Conservation (phyloP, 2,113 vertebrate species). For the Malurus cyaneus region DNA sequence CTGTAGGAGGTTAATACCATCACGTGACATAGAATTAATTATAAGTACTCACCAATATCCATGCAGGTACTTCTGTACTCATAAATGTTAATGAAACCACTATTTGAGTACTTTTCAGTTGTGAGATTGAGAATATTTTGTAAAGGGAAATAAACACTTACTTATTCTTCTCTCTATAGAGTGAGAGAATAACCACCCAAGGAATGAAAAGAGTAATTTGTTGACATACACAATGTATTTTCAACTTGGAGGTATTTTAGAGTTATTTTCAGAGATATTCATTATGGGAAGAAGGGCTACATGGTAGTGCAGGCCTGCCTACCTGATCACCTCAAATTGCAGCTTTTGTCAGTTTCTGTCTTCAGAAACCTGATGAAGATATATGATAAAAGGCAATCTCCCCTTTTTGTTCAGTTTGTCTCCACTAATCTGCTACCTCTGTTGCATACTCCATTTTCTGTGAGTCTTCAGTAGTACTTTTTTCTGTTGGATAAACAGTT, state of each 20-base stretch:
- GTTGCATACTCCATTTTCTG: neutral
- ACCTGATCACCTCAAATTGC: neutral
- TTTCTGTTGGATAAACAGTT: neutral
- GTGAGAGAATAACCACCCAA: neutral
- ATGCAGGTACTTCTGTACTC: neutral
- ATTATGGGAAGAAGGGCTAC: neutral
- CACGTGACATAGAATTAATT: neutral
- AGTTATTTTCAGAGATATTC: neutral
- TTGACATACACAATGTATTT: neutral
- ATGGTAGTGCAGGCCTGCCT: neutral
- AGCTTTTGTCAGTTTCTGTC: neutral
- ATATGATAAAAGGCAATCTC: neutral
- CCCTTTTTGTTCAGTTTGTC: neutral
- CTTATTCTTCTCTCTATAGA: neutral
- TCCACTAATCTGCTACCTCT: neutral
- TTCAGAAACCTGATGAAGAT: neutral
- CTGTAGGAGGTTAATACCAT: neutral
- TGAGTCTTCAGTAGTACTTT: neutral
- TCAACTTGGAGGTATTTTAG: neutral
- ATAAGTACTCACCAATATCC: accelerated
- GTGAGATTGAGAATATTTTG: neutral
- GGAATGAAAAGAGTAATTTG: neutral
- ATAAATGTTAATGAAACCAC: neutral
- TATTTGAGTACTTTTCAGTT: neutral
- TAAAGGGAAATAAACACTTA: neutral